phyloP scores from a whole-genome alignment of 2,113 vertebrate species.

The Silurus asotus region DNA sequence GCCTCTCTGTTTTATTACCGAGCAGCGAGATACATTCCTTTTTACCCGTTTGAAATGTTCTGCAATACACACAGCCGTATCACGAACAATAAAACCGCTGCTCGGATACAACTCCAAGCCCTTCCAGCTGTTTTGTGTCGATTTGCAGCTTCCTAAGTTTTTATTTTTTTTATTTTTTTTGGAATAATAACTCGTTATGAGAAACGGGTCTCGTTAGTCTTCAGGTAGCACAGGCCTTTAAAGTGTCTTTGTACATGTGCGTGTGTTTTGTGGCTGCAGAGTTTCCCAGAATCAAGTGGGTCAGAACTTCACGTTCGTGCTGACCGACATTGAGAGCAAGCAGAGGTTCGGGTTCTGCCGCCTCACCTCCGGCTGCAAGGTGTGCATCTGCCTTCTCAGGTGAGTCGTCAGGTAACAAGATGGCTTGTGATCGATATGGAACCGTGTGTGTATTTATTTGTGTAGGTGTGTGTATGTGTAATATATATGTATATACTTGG shows the following conservation, averaged over 20 bases:
- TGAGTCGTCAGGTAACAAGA: constrained; percentile 57
- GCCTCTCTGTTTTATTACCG: not conserved
- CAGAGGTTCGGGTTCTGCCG: constrained; percentile 98
- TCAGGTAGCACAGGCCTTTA: not conserved
- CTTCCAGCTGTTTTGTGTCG: no score
- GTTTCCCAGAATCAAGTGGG: constrained; percentile 90
- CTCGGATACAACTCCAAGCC: not conserved
- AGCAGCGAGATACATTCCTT: not conserved
- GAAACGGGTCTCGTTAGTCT: not conserved
- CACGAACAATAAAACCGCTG: no score
- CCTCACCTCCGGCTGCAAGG: constrained; percentile 86
- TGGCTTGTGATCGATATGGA: no score
- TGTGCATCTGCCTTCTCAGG: constrained; percentile 95
- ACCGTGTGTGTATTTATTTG: no score
- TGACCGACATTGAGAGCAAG: constrained; percentile 95
- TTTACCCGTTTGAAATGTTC: not conserved
- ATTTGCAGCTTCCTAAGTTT: no score
- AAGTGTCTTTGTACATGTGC: constrained; percentile 4
- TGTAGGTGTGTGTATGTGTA: no score
- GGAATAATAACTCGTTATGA: not conserved
- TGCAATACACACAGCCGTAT: no score
- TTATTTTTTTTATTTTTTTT: not conserved
- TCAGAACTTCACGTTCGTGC: constrained; percentile 97
- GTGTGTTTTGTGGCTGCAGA: constrained; percentile 66
- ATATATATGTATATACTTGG: no score